Evolutionary conservation across 1,140 invertebrate genomes (phyloP).

Genomic region (Hestina assimilis): DNA sequence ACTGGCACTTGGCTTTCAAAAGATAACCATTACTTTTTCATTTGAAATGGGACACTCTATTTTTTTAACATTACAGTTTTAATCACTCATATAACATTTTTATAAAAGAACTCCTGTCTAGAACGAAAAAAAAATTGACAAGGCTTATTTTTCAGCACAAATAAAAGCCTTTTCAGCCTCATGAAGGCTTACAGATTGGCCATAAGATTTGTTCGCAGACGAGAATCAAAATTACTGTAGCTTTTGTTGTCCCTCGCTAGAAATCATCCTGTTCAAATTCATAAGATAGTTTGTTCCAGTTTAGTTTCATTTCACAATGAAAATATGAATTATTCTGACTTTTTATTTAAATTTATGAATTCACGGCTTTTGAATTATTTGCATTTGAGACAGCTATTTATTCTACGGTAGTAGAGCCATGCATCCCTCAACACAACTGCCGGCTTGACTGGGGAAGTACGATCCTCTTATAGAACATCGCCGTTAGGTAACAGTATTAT

Average conservation of each 20-base stretch:
- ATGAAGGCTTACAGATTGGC: neutral
- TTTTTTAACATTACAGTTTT: too few species aligned
- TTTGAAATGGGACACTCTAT: too few species aligned
- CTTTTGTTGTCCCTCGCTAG: constrained; percentile 1
- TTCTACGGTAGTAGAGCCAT: too few species aligned
- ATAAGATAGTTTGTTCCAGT: neutral
- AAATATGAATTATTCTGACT: neutral
- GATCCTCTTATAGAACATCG: too few species aligned
- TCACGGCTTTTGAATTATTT: neutral
- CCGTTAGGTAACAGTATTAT: too few species aligned
- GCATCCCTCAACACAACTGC: too few species aligned
- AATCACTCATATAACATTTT: too few species aligned
- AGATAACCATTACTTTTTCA: too few species aligned
- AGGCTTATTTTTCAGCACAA: neutral
- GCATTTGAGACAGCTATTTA: too few species aligned
- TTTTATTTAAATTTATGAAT: constrained; percentile 4
- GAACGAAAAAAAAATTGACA: constrained; percentile 1
- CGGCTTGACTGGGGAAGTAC: too few species aligned
- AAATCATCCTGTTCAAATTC: constrained; percentile 4
- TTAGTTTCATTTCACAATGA: neutral
- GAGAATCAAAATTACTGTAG: constrained; percentile 7
- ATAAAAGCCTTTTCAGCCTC: constrained; percentile 12
- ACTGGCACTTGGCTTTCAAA: too few species aligned
- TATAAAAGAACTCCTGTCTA: neutral
- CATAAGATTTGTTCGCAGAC: constrained; percentile 2